These are phyloP conservation scores for Sitta carolinensis DNA, from an alignment of 2,797 vertebrate species.

Conservation along the genomic window DNA sequence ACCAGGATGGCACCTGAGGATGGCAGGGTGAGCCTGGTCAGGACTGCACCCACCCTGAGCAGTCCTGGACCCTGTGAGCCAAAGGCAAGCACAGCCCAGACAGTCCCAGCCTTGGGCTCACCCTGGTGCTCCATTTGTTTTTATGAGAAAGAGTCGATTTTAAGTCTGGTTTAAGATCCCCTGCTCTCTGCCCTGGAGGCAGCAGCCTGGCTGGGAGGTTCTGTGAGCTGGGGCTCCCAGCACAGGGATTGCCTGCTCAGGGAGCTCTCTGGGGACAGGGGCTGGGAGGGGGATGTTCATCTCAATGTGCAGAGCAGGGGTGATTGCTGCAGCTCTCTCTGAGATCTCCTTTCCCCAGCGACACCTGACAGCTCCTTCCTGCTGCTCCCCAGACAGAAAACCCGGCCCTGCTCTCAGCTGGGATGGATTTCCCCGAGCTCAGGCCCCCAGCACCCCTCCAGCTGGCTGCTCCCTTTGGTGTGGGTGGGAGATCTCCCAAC, in stretches of 20 bases:
- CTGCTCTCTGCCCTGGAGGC: not conserved
- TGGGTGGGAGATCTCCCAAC: not conserved
- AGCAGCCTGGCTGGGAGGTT: not conserved
- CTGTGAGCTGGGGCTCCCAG: not conserved
- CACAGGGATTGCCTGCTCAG: not conserved
- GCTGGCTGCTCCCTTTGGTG: not conserved
- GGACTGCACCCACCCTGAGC: not conserved
- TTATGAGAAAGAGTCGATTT: not conserved
- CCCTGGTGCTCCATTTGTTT: not conserved
- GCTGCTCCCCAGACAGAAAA: not conserved
- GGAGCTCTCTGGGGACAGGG: not conserved
- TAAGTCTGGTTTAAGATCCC: not conserved
- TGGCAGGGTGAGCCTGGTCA: not conserved
- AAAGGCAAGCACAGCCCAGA: not conserved
- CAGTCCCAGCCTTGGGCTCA: not conserved
- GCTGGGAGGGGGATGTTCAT: not conserved
- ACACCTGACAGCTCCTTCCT: not conserved
- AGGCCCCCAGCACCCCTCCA: not conserved
- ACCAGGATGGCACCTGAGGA: too few relatives aligned
- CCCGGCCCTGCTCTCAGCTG: not conserved
- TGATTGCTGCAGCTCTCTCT: not conserved
- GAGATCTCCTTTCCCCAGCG: not conserved
- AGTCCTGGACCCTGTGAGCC: not conserved
- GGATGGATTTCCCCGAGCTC: not conserved
- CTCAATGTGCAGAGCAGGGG: not conserved